Conservation (phyloP, 2,797 vertebrate species). For the Anguilla anguilla region DNA sequence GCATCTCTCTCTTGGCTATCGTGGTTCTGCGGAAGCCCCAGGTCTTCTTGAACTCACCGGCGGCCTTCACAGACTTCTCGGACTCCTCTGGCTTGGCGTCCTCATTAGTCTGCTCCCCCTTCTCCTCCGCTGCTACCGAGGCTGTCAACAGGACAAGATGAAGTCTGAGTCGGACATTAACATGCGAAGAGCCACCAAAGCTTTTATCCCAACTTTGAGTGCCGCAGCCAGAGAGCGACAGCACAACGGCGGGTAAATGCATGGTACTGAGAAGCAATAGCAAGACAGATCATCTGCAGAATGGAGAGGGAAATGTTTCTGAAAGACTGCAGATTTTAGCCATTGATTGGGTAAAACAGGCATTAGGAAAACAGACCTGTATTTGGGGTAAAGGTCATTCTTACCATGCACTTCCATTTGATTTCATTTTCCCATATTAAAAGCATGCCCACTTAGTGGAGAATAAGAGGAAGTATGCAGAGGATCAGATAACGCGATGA, state of each 20-base stretch:
- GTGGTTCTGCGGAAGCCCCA: constrained; percentile 91
- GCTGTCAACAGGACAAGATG: constrained; percentile 36
- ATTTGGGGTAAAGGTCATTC: not conserved
- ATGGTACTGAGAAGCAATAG: not conserved
- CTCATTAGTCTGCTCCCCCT: constrained; percentile 42
- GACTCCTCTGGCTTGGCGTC: constrained; percentile 60
- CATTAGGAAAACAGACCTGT: not conserved
- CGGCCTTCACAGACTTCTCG: constrained; percentile 68
- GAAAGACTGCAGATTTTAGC: not conserved
- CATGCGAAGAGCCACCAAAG: constrained; percentile 28
- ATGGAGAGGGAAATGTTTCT: not conserved
- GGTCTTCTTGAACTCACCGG: constrained; percentile 86
- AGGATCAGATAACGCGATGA: not conserved
- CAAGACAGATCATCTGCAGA: not conserved
- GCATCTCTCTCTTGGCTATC: constrained; percentile 87
- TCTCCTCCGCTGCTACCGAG: constrained; percentile 27
- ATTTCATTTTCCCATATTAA: not conserved
- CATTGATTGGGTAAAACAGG: not conserved
- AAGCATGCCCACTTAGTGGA: not conserved
- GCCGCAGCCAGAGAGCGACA: not conserved
- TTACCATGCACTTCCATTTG: not conserved
- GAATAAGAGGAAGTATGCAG: not conserved
- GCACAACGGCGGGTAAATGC: not conserved
- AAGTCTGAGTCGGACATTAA: constrained; percentile 1
- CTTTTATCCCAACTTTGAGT: not conserved